Percentiles rank a stretch among this genome's conserved stretches.
Conservation (phyloP, 2,888 invertebrate species). For the Smittia sp. region DNA sequence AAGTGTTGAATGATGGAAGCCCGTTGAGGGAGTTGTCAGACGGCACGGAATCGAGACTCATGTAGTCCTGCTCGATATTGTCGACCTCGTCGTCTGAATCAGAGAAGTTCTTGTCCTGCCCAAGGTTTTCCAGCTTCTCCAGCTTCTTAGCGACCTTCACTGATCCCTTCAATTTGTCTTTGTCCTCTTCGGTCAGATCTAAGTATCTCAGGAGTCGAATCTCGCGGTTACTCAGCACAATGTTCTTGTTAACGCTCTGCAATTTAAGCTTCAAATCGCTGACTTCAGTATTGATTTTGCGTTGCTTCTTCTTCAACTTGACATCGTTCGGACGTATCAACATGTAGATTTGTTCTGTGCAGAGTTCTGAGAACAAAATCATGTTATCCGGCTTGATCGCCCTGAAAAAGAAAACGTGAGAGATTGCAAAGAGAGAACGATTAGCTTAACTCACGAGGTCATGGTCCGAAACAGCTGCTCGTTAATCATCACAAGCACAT, state of each 20-base stretch:
- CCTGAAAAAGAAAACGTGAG: slow-evolving; percentile 51
- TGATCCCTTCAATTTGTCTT: slow-evolving; percentile 84
- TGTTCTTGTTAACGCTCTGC: slow-evolving; percentile 76
- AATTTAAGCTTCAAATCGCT: slow-evolving; percentile 80
- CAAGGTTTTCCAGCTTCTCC: slow-evolving; percentile 80
- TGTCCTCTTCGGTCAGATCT: slow-evolving; percentile 87
- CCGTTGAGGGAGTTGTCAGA: slow-evolving; percentile 66
- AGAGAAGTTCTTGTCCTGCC: slow-evolving; percentile 61
- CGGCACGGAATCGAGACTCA: slow-evolving; percentile 75
- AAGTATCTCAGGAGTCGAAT: slow-evolving; percentile 81
- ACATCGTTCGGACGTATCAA: slow-evolving; percentile 83
- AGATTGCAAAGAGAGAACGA: not conserved
- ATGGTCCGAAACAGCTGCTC: slow-evolving; percentile 77
- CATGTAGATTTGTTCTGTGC: slow-evolving; percentile 83
- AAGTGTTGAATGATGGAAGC: slow-evolving; percentile 54
- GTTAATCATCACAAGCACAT: slow-evolving; percentile 82
- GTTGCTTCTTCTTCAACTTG: slow-evolving; percentile 80
- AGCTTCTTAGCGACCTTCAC: slow-evolving; percentile 90
- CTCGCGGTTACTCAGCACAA: slow-evolving; percentile 88
- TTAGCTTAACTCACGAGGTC: slow-evolving; percentile 55
- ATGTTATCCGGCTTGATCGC: slow-evolving; percentile 70
- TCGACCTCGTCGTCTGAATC: slow-evolving; percentile 72
- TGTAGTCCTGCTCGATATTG: slow-evolving; percentile 72
- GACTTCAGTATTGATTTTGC: slow-evolving; percentile 88
- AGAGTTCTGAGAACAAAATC: slow-evolving; percentile 74